Percentiles rank a stretch among this genome's conserved stretches.
Evolutionary conservation across 2,113 vertebrate species (phyloP).

Genomic region (Micronycteris hirsuta): DNA sequence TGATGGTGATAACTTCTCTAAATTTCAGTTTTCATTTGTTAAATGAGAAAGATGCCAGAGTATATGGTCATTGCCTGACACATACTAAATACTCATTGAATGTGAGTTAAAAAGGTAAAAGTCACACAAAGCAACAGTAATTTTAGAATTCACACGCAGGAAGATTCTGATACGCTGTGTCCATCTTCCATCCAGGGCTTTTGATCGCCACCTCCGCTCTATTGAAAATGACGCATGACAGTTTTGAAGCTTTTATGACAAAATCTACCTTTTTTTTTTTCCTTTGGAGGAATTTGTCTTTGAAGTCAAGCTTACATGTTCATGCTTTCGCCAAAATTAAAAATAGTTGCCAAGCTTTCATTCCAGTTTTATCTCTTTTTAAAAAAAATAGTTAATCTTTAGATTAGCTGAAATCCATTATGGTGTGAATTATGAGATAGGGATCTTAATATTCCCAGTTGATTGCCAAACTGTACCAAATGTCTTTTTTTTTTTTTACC

Average conservation of each 20-base stretch:
- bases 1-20: neutral
- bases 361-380: neutral
- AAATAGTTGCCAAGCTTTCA: neutral
- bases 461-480: neutral
- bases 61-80: neutral
- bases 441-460: neutral
- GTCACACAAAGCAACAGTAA: neutral
- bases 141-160: neutral
- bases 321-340: neutral
- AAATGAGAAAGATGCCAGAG: neutral
- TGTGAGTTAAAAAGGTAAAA: conserved; percentile 18
- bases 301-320: conserved; percentile 2
- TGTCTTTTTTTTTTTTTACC: neutral
- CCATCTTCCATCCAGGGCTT: neutral
- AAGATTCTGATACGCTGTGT: neutral
- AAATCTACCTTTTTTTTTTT: neutral
- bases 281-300: neutral
- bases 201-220: neutral
- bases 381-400: neutral
- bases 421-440: neutral
- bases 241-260: neutral
- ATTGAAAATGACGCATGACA: neutral
- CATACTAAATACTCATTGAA: neutral
- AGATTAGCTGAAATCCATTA: neutral
- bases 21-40: neutral